phyloP scores from a whole-genome alignment of 1,140 invertebrate species.

The Euwallacea fornicatus region DNA sequence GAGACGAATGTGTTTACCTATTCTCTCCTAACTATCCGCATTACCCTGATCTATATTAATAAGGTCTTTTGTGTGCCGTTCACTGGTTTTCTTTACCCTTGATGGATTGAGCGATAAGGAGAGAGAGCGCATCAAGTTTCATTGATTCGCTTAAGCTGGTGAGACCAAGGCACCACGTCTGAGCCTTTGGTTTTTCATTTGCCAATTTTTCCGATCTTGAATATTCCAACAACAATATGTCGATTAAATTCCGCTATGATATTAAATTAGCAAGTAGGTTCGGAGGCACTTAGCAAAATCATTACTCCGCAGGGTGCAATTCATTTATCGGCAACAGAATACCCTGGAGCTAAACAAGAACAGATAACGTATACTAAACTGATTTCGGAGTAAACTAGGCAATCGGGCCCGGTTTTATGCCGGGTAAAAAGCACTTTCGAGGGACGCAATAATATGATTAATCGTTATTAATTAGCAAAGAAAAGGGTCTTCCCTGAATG shows the following conservation, averaged over 20 bases:
- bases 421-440: constrained; percentile 29
- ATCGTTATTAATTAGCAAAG: constrained; percentile 40
- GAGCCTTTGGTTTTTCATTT: no score
- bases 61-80: neutral
- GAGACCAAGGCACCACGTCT: no score
- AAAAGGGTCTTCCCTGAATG: constrained; percentile 30
- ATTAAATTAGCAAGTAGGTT: constrained; percentile 34
- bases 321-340: constrained; percentile 32
- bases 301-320: constrained; percentile 27
- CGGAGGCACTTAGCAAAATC: constrained; percentile 29
- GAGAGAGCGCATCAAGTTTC: constrained; percentile 4
- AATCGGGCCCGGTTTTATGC: constrained; percentile 23
- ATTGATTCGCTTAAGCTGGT: neutral
- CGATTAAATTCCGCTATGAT: constrained; percentile 13
- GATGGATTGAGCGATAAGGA: constrained; percentile 11
- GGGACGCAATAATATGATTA: constrained; percentile 37
- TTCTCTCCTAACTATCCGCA: constrained; percentile 6
- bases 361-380: constrained; percentile 26
- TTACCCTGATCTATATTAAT: constrained; percentile 14
- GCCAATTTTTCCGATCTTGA: no score
- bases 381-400: constrained; percentile 27
- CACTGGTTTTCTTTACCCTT: constrained; percentile 4
- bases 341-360: constrained; percentile 29
- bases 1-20: constrained; percentile 11
- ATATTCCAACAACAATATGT: neutral